A percentile compares a stretch with the other conserved stretches of the same genome.
These are phyloP conservation scores for Meloe dianella DNA, from an alignment of 2,888 invertebrate genomes.

Conservation along the genomic window DNA sequence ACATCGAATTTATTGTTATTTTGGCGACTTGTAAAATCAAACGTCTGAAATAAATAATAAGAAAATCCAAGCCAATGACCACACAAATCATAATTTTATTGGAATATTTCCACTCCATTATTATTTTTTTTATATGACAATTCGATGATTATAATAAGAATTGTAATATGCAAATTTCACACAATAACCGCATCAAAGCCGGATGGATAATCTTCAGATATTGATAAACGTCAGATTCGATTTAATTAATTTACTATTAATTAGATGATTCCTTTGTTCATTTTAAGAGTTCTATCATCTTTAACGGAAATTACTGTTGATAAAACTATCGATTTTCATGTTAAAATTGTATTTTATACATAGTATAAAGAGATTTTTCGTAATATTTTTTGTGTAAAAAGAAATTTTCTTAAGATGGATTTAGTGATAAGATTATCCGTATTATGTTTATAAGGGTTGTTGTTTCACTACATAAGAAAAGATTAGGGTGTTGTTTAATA, in stretches of 20 bases:
- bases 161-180: not conserved
- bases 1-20: slow-evolving; percentile 2
- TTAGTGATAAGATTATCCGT: slow-evolving; percentile 1
- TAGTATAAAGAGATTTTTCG: not conserved
- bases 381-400: not conserved
- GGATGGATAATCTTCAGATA: not conserved
- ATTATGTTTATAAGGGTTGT: slow-evolving; percentile 7
- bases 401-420: slow-evolving; percentile 1
- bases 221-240: not conserved
- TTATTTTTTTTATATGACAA: no score
- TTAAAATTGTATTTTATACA: not conserved
- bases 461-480: not conserved
- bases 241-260: not conserved
- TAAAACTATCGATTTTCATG: not conserved
- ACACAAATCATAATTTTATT: not conserved
- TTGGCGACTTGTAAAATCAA: not conserved
- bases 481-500: slow-evolving; percentile 10
- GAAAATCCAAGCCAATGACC: not conserved
- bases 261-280: slow-evolving; percentile 1
- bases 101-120: not conserved
- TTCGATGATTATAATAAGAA: not conserved
- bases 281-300: not conserved
- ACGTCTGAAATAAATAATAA: not conserved
- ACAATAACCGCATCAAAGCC: not conserved
- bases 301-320: not conserved